Evolutionary conservation across 1,140 invertebrate species (phyloP).

Genomic region (Drosophila athabasca): DNA sequence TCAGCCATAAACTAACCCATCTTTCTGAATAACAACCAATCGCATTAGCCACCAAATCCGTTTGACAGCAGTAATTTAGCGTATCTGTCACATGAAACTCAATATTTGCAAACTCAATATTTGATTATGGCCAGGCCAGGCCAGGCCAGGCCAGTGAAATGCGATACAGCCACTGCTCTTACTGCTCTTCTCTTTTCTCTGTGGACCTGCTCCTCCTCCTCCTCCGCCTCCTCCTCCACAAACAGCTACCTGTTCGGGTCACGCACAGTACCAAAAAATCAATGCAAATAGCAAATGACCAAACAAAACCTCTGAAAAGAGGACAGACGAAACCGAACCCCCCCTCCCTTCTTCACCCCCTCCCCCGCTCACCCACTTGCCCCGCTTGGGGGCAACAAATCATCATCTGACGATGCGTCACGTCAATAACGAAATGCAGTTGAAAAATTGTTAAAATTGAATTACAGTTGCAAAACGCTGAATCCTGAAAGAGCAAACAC

Average conservation of each 20-base stretch:
- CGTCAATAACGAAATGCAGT: slow-evolving; percentile 81
- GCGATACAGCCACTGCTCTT: background rate
- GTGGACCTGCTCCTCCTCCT: no score
- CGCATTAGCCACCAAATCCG: slow-evolving; percentile 44
- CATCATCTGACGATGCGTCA: slow-evolving; percentile 77
- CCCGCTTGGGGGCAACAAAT: slow-evolving; percentile 47
- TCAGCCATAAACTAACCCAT: background rate
- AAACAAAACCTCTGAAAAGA: slow-evolving; percentile 41
- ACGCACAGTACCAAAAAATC: slow-evolving; percentile 49
- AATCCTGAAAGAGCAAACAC: slow-evolving; percentile 72
- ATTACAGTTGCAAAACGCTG: slow-evolving; percentile 83
- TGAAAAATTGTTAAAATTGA: slow-evolving; percentile 84
- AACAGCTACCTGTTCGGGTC: slow-evolving; percentile 27
- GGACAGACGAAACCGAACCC: background rate
- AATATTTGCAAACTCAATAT: slow-evolving; percentile 65
- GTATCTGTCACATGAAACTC: slow-evolving; percentile 50
- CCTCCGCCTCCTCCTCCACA: no score
- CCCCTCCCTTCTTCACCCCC: background rate
- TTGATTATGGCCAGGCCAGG: slow-evolving; percentile 59
- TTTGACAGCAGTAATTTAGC: slow-evolving; percentile 48
- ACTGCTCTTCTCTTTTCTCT: no score
- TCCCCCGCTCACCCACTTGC: background rate
- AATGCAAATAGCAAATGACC: slow-evolving; percentile 78
- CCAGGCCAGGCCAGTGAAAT: slow-evolving; percentile 39
- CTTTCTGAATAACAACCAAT: slow-evolving; percentile 36